phyloP scores from a whole-genome alignment of 2,113 vertebrate genomes.

The Burhinus bistriatus region DNA sequence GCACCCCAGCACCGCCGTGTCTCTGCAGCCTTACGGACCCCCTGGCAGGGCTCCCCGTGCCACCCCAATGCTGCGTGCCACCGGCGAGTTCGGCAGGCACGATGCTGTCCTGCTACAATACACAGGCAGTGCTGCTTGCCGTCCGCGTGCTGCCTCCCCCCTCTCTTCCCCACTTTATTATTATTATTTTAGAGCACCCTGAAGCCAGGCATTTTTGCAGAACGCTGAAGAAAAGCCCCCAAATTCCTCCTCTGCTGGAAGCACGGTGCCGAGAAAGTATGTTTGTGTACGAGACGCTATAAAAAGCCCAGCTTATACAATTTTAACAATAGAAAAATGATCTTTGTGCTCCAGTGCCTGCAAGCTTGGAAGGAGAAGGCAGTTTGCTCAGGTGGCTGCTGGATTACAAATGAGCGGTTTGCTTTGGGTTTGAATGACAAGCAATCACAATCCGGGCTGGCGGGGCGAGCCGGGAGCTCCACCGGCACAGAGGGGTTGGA shows the following conservation, averaged over 20 bases:
- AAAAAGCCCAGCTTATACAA: constrained; percentile 72
- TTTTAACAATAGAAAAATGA: constrained; percentile 79
- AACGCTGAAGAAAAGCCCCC: not conserved
- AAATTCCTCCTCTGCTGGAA: not conserved
- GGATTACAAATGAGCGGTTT: constrained; percentile 85
- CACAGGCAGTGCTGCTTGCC: not conserved
- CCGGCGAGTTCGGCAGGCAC: rapidly evolving
- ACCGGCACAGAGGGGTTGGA: not conserved
- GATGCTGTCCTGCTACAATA: not conserved
- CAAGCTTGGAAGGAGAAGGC: constrained; percentile 61
- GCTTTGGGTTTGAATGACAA: constrained; percentile 84
- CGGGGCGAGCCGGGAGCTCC: constrained; percentile 34
- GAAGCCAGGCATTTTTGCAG: constrained; percentile 54
- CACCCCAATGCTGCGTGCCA: rapidly evolving
- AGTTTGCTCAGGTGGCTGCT: constrained; percentile 79
- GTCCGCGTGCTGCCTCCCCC: not conserved
- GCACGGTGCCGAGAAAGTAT: constrained; percentile 5
- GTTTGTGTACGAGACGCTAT: constrained; percentile 66
- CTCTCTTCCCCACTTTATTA: not conserved
- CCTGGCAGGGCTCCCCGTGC: not conserved
- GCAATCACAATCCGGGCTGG: constrained; percentile 78
- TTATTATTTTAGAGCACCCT: constrained; percentile 45
- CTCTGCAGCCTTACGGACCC: not conserved
- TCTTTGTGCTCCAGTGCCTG: constrained; percentile 75
- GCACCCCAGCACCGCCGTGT: rapidly evolving